Evolutionary conservation across 2,888 invertebrate species (phyloP).

Genomic region (Agrotis clavis): DNA sequence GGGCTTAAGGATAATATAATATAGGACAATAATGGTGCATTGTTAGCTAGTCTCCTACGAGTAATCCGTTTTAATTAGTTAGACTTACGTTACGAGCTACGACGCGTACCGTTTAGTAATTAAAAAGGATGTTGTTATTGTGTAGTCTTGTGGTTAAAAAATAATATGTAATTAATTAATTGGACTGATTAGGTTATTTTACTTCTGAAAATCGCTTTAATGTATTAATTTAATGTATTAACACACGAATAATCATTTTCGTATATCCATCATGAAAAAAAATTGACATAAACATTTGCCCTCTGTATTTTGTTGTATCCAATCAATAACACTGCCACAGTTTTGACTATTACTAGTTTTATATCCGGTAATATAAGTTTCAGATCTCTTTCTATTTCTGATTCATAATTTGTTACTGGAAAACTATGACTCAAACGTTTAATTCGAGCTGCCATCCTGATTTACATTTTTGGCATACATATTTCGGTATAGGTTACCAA

Average conservation of each 20-base stretch:
- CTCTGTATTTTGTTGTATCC: slow-evolving; percentile 2
- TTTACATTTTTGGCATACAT: slow-evolving; percentile 15
- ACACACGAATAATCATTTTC: background rate
- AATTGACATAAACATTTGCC: background rate
- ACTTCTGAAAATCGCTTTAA: background rate
- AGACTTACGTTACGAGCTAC: slow-evolving; percentile 28
- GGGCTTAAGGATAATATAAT: slow-evolving; percentile 59
- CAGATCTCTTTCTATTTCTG: slow-evolving; percentile 8
- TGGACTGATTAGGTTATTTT: background rate
- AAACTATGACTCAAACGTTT: slow-evolving; percentile 39
- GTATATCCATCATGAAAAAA: background rate
- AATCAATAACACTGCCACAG: background rate
- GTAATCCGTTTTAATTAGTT: slow-evolving; percentile 56
- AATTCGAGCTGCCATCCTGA: slow-evolving; percentile 19
- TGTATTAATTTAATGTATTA: background rate
- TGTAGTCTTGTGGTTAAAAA: background rate
- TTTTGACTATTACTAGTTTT: slow-evolving; percentile 2
- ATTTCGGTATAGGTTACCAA: slow-evolving; percentile 6
- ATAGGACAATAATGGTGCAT: slow-evolving; percentile 60
- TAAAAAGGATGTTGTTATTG: slow-evolving; percentile 16
- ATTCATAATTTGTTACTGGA: slow-evolving; percentile 24
- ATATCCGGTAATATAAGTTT: background rate
- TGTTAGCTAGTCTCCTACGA: slow-evolving; percentile 56
- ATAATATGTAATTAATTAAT: background rate
- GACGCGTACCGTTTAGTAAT: slow-evolving; percentile 31